Percentiles rank a stretch among this genome's conserved stretches.
Conservation (phyloP, 2,113 vertebrate species). For the Corythornis vintsioides region DNA sequence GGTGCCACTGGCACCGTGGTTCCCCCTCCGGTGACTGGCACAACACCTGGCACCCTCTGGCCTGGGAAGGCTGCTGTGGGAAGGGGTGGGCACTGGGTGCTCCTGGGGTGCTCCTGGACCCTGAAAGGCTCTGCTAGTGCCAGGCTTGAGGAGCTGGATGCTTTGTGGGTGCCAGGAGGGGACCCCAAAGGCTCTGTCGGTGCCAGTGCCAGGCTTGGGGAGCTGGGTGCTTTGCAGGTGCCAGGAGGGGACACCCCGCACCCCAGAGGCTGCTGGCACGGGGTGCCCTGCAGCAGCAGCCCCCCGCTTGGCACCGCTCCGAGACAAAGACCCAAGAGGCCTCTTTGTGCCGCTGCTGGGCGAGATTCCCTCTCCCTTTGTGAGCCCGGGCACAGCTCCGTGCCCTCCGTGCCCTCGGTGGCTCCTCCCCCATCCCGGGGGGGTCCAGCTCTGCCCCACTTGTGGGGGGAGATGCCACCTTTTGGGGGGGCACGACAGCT, state of each 20-base stretch:
- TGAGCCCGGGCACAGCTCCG: background rate
- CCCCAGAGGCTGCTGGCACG: background rate
- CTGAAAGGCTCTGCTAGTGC: background rate
- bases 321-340: background rate
- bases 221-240: background rate
- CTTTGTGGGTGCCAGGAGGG: background rate
- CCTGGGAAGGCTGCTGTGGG: background rate
- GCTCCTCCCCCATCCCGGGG: background rate
- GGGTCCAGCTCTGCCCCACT: too few species aligned
- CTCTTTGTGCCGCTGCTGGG: background rate
- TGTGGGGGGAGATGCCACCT: too few species aligned
- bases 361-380: background rate
- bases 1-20: background rate
- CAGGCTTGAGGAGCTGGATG: fast-evolving
- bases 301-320: background rate
- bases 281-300: background rate
- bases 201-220: background rate
- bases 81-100: fast-evolving
- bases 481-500: too few species aligned
- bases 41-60: too few species aligned
- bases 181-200: background rate
- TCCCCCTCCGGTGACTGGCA: fast-evolving
- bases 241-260: background rate
- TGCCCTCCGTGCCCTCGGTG: too few species aligned
- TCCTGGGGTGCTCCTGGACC: background rate